phyloP scores from a whole-genome alignment of 2,797 vertebrate genomes.

The Liasis olivaceus region DNA sequence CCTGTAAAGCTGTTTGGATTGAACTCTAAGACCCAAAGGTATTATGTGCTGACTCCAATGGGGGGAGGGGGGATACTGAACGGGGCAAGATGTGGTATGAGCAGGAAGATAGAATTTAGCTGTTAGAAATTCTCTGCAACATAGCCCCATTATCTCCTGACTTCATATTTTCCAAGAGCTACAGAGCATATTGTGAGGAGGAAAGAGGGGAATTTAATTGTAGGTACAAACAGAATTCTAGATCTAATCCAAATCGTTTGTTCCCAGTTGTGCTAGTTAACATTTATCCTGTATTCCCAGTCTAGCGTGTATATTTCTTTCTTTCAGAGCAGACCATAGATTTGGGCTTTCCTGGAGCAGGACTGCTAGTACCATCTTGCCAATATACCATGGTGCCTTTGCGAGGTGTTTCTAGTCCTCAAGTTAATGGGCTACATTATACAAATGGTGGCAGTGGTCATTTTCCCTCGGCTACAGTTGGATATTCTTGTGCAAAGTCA shows the following conservation, averaged over 20 bases:
- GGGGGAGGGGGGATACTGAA: not conserved
- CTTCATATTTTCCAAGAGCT: not conserved
- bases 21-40: not conserved
- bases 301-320: conserved; percentile 18
- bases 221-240: not conserved
- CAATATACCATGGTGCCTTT: conserved; percentile 98
- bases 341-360: conserved; percentile 85
- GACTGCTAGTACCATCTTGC: conserved; percentile 85
- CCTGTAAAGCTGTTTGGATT: not conserved
- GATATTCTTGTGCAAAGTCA: conserved; percentile 78
- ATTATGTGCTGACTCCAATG: not conserved
- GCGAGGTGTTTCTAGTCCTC: conserved; percentile 80
- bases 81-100: not conserved
- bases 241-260: not conserved
- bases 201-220: not conserved
- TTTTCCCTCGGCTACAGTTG: conserved; percentile 69
- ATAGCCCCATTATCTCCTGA: not conserved
- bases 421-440: conserved; percentile 76
- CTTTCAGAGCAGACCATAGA: conserved; percentile 90
- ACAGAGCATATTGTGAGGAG: not conserved
- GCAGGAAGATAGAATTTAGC: not conserved
- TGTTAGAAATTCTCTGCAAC: not conserved
- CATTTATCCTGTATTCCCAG: not conserved
- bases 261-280: not conserved
- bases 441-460: conserved; percentile 56